Conservation (phyloP, 23 tunicate species). For the Diplosoma virens region DNA sequence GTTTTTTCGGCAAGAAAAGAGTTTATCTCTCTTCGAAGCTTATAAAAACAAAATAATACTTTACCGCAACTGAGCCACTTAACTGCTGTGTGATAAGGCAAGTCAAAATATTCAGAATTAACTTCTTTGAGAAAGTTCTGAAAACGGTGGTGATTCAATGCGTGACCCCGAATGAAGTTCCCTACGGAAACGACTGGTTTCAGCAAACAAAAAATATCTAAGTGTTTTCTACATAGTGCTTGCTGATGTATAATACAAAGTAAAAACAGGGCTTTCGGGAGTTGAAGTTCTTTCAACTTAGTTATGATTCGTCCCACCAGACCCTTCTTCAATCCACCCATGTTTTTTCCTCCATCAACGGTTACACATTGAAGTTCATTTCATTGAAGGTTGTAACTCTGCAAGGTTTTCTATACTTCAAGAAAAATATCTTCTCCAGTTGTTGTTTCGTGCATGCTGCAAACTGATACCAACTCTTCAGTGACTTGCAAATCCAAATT, state of each 20-base stretch:
- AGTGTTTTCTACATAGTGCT: too few relatives aligned
- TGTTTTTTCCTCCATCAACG: conserved; percentile 40
- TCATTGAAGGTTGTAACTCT: conserved; percentile 21
- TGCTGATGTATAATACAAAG: conserved; percentile 18
- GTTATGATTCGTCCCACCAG: conserved; percentile 47
- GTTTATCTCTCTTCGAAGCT: too few relatives aligned
- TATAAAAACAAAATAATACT: too few relatives aligned
- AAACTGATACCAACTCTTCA: conserved; percentile 41
- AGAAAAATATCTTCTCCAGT: conserved; percentile 47
- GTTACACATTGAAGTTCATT: conserved; percentile 42
- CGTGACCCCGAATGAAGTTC: too few relatives aligned
- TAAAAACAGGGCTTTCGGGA: conserved; percentile 21
- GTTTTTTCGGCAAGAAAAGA: too few relatives aligned
- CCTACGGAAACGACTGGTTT: too few relatives aligned
- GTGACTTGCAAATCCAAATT: conserved; percentile 30
- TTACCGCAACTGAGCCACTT: too few relatives aligned
- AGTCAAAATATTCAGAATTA: too few relatives aligned
- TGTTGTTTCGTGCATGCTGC: conserved; percentile 49
- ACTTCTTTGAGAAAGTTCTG: too few relatives aligned
- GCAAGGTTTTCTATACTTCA: conserved; percentile 44
- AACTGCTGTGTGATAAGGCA: too few relatives aligned
- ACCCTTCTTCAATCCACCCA: conserved; percentile 53
- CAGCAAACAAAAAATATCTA: too few relatives aligned
- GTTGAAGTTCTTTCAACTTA: conserved; percentile 55
- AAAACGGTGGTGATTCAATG: too few relatives aligned